Evolutionary conservation across 1,140 invertebrate genomes (phyloP).

Genomic region (Meteorus sp.): DNA sequence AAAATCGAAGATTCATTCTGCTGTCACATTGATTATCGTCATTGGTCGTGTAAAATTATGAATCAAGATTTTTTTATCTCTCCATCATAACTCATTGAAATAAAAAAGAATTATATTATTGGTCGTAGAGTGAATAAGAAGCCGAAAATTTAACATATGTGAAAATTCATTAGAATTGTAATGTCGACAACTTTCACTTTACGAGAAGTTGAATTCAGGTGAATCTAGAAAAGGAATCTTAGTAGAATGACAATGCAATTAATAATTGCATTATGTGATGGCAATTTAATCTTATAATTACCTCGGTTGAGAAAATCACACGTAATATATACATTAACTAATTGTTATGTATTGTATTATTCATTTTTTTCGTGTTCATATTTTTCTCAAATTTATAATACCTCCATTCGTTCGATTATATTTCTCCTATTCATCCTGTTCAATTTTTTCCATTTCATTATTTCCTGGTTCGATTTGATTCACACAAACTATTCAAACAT

Average conservation of each 20-base stretch:
- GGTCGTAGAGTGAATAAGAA: too few species aligned
- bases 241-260: slow-evolving; percentile 26
- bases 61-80: neutral
- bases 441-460: too few species aligned
- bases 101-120: too few species aligned
- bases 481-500: too few species aligned
- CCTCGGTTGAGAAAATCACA: slow-evolving; percentile 22
- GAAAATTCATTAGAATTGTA: neutral
- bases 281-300: slow-evolving; percentile 24
- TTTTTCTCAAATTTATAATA: neutral
- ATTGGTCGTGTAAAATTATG: slow-evolving; percentile 1
- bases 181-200: slow-evolving; percentile 9
- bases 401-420: too few species aligned
- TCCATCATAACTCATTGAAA: neutral
- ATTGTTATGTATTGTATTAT: neutral
- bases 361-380: neutral
- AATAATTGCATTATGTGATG: slow-evolving; percentile 16
- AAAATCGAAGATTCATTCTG: slow-evolving; percentile 10
- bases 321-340: slow-evolving; percentile 14
- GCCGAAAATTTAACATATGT: neutral
- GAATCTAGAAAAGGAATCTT: slow-evolving; percentile 13
- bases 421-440: too few species aligned
- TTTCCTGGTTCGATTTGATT: too few species aligned
- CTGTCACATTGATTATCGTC: slow-evolving; percentile 16
- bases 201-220: neutral